phyloP scores from a whole-genome alignment of 2,888 invertebrate species.

The Panzeria rudis region DNA sequence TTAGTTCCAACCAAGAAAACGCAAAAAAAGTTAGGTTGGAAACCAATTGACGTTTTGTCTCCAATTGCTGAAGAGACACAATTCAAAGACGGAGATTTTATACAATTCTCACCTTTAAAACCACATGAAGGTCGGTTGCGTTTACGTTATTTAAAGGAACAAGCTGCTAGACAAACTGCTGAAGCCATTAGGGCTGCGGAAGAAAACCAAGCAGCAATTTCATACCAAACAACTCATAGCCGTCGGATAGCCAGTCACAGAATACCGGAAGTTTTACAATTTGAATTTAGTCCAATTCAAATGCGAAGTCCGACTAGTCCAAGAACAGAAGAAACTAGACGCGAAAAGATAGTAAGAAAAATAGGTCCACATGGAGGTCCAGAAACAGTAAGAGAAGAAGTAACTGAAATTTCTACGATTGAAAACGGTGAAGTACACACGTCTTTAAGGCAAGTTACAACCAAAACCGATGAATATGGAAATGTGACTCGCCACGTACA shows the following conservation, averaged over 20 bases:
- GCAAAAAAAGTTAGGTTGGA: conserved; percentile 20
- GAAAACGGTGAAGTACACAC: conserved; percentile 62
- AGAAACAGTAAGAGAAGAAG: conserved; percentile 60
- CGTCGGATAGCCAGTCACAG: not conserved
- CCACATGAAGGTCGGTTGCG: conserved; percentile 46
- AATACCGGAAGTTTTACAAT: not conserved
- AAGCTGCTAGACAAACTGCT: conserved; percentile 1
- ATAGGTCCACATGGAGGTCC: conserved; percentile 31
- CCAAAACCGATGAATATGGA: conserved; percentile 64
- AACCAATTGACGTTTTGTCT: conserved; percentile 43
- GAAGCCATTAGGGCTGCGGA: conserved; percentile 16
- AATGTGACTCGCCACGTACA: conserved; percentile 60
- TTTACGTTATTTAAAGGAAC: conserved; percentile 41
- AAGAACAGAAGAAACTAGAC: conserved; percentile 33
- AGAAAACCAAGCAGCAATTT: not conserved
- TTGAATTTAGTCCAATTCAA: conserved; percentile 38
- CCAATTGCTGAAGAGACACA: conserved; percentile 36
- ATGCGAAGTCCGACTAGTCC: conserved; percentile 33
- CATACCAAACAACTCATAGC: not conserved
- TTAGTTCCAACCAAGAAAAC: conserved; percentile 19
- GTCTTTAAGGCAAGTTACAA: conserved; percentile 59
- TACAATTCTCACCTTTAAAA: conserved; percentile 52
- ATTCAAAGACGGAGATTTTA: conserved; percentile 16
- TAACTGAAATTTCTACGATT: conserved; percentile 54
- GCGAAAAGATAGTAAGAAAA: conserved; percentile 43